Evolutionary conservation across 2,888 invertebrate species (phyloP).

Genomic region (Pachycephus smyrnensis): DNA sequence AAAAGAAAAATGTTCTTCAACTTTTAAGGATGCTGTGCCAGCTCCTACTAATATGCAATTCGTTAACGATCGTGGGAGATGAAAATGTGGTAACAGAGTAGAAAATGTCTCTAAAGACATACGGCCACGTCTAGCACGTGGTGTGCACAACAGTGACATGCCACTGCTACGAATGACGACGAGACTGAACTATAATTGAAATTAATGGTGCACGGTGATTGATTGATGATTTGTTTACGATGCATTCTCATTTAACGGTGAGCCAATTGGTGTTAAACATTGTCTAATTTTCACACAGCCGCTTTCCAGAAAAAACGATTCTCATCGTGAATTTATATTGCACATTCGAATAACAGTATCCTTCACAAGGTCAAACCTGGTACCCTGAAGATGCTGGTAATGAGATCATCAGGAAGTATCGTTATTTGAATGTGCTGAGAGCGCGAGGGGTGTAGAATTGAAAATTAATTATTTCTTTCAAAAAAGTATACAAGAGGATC

Average conservation of each 20-base stretch:
- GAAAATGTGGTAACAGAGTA: not conserved
- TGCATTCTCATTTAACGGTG: constrained; percentile 29
- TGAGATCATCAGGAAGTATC: not conserved
- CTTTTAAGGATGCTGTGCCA: not conserved
- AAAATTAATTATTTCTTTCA: not conserved
- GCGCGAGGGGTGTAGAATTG: constrained; percentile 18
- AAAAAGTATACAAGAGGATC: not conserved
- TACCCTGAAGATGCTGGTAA: not conserved
- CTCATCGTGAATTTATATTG: not conserved
- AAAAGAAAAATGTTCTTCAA: not conserved
- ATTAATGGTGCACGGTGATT: constrained; percentile 41
- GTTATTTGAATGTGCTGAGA: constrained; percentile 48
- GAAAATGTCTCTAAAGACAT: constrained; percentile 11
- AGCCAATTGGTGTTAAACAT: constrained; percentile 55
- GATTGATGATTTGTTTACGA: constrained; percentile 19
- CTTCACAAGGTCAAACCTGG: not conserved
- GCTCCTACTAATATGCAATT: not conserved
- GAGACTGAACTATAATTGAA: constrained; percentile 24
- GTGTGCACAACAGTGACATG: constrained; percentile 34
- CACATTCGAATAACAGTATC: not conserved
- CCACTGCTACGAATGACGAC: constrained; percentile 28
- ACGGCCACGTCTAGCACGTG: constrained; percentile 25
- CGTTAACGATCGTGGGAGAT: not conserved
- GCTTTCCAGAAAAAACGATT: not conserved
- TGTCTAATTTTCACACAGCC: constrained; percentile 26